phyloP scores from a whole-genome alignment of 2,113 vertebrate species.

The Rhinolophus sinicus region DNA sequence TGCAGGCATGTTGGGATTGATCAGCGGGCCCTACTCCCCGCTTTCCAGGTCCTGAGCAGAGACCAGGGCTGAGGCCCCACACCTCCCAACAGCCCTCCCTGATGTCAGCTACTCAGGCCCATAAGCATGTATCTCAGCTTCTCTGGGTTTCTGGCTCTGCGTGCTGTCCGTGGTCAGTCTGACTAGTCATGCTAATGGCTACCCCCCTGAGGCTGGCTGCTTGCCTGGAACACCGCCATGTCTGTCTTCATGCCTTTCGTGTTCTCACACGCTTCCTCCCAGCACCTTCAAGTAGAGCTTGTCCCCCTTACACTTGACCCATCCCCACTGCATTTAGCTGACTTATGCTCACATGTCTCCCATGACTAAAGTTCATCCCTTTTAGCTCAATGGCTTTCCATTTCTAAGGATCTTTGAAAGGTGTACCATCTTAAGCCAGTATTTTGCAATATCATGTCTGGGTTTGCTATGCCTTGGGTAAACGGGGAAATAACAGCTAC shows the following conservation, averaged over 20 bases:
- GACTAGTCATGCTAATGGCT: not conserved
- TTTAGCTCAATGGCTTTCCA: not conserved
- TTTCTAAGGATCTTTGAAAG: not conserved
- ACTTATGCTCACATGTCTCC: not conserved
- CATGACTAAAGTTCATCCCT: not conserved
- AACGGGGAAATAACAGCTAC: not conserved
- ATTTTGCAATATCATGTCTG: not conserved
- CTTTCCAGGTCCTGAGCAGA: too few species aligned
- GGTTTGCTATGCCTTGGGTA: not conserved
- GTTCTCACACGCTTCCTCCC: not conserved
- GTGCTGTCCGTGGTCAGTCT: not conserved
- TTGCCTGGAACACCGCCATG: not conserved
- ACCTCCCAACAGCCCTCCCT: not conserved
- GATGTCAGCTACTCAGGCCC: not conserved
- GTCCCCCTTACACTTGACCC: not conserved
- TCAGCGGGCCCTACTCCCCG: not conserved
- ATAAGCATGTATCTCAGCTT: too few species aligned
- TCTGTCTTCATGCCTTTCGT: not conserved
- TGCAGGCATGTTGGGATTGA: not conserved
- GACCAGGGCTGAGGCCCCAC: too few species aligned
- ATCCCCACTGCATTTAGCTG: not conserved
- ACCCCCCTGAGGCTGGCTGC: not conserved
- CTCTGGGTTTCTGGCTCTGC: not conserved
- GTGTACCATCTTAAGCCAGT: not conserved
- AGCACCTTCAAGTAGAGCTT: not conserved